Base-by-base conservation (phyloP, 2,113 vertebrate genomes). In the Setophaga kirtlandii region DNA sequence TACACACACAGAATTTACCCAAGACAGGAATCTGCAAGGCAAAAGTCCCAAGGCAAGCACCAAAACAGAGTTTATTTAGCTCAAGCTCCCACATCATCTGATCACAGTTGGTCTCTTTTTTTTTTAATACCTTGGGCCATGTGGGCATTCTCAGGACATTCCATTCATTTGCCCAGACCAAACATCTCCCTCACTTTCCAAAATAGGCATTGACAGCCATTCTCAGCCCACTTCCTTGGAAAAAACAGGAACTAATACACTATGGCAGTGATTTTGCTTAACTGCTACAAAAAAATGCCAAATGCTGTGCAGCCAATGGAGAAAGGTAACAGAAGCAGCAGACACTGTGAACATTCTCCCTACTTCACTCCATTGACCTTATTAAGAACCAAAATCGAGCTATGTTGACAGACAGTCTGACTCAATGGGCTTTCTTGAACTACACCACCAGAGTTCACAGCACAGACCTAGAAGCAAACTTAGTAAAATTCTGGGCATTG, bases 81-180 rank as follows among this genome's bases (percentile, higher is more conserved):
- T 94, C 44, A 62, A 75, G 47, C 37, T 89, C 44, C 44, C n/a
- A 71, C 44, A 87, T 93, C 49, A 85, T 64, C 53, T 65, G 62
- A 82, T 83, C 41, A 25, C 5, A n/a, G 65, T 20, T 59, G 44
- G 5, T 15, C 4, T 20, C 11, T 8, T 41, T 14, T 21, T 30
- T 31, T 31, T 8, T 1, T 25, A 5, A 50, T 27, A 10, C 23
- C 62, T 81, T 74, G 55, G 82, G 82, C 84, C 75, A 88, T 53
- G 75, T 79, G 84, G 58, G 31, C 71, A 90, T 90, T 91, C 78
- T 96, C 82, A 93, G 74, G 78, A 95, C 90, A 91, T 94, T 93
- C 82, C 92, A 83, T 68, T 73, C 65, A 83, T 91, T 79, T 89
- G 59, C n/a, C 67, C 67, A 90, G 46, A 63, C 70, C 75, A 93